These are phyloP conservation scores for Epizoanthus ramosus DNA, from an alignment of 92 coral and sea anemone species.

Conservation along the genomic window DNA sequence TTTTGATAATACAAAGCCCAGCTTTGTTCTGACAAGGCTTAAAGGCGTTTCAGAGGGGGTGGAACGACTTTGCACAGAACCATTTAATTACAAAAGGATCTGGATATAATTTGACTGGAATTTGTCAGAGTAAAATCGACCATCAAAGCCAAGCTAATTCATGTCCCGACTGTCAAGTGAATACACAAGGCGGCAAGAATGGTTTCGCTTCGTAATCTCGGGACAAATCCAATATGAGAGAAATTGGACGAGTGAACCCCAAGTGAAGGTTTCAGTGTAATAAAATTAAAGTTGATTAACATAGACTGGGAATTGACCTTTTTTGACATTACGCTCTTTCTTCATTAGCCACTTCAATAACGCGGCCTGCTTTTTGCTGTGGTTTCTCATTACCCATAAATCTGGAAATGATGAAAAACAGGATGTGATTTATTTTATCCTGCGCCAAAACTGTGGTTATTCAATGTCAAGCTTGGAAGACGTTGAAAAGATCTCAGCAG, in stretches of 20 bases:
- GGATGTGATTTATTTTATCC: no score
- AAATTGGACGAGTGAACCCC: neutral
- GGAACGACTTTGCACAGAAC: conserved; percentile 27
- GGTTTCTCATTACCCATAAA: neutral
- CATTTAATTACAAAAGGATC: conserved; percentile 39
- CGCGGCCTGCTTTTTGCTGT: neutral
- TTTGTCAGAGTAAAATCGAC: conserved; percentile 35
- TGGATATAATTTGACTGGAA: conserved; percentile 40
- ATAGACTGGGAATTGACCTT: conserved; percentile 8
- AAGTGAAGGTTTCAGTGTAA: neutral
- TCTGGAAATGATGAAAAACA: no score
- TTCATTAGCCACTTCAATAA: conserved; percentile 14
- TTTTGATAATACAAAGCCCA: conserved; percentile 18
- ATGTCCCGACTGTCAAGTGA: conserved; percentile 3
- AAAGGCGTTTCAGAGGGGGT: conserved; percentile 28
- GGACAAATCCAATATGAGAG: conserved; percentile 22
- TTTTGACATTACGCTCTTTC: conserved; percentile 22
- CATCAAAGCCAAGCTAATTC: neutral
- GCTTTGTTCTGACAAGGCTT: conserved; percentile 1
- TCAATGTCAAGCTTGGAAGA: no score
- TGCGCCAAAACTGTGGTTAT: no score
- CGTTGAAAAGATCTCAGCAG: no score
- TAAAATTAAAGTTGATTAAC: conserved; percentile 22
- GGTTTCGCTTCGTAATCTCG: neutral
- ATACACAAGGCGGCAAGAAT: neutral